Evolutionary conservation across 2,888 invertebrate genomes (phyloP).

Genomic region (Hartigia nigra): DNA sequence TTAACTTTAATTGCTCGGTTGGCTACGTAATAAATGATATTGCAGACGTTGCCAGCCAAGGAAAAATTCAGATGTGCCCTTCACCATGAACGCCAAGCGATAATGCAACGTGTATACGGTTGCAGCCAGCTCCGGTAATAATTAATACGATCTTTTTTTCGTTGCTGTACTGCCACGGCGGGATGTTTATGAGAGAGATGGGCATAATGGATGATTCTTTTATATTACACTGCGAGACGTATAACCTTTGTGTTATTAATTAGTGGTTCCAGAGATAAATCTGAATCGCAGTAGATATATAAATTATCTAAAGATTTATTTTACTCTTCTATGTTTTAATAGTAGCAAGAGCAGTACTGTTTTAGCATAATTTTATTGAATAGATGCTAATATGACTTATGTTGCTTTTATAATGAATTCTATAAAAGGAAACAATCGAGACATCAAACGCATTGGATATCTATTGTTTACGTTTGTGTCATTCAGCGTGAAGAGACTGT

Average conservation of each 20-base stretch:
- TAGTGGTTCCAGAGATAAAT: not conserved
- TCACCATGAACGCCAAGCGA: slow-evolving; percentile 13
- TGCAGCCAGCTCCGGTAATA: slow-evolving; percentile 2
- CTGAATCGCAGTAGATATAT: not conserved
- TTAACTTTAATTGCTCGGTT: slow-evolving; percentile 56
- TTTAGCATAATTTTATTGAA: not conserved
- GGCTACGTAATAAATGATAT: slow-evolving; percentile 54
- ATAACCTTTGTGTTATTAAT: not conserved
- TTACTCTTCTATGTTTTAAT: not conserved
- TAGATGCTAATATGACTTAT: not conserved
- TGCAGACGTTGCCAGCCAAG: slow-evolving; percentile 39
- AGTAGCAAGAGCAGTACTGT: not conserved
- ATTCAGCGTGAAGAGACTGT: not conserved
- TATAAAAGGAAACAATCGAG: not conserved
- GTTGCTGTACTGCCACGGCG: not conserved
- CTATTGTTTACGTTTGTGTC: not conserved
- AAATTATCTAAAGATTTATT: not conserved
- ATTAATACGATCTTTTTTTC: not conserved
- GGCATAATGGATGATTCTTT: not conserved
- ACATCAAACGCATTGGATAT: not conserved
- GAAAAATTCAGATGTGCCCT: slow-evolving; percentile 37
- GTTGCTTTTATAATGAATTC: not conserved
- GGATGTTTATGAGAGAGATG: not conserved
- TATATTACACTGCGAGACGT: not conserved
- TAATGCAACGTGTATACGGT: slow-evolving; percentile 9